Evolutionary conservation across 2,888 invertebrate genomes (phyloP).

Genomic region (Mythimna ferrago): DNA sequence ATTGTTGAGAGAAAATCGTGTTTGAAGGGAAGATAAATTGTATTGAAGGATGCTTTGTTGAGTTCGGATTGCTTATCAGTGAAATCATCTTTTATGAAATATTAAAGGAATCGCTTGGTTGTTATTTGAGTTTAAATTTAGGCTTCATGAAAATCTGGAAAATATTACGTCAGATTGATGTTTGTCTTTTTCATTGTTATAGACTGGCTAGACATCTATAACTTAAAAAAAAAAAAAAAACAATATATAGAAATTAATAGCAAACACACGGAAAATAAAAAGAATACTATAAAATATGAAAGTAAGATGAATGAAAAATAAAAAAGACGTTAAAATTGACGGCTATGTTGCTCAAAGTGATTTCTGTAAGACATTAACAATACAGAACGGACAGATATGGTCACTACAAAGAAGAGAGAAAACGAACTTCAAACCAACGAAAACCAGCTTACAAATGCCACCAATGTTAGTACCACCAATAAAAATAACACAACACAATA

Average conservation of each 20-base stretch:
- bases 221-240: too few relatives aligned
- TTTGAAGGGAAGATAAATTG: slow-evolving; percentile 13
- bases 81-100: not conserved
- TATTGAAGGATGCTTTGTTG: slow-evolving; percentile 6
- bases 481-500: slow-evolving; percentile 31
- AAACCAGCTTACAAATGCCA: slow-evolving; percentile 5
- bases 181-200: too few relatives aligned
- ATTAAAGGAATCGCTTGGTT: not conserved
- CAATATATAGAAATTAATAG: not conserved
- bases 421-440: not conserved
- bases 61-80: not conserved
- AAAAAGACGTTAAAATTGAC: not conserved
- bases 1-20: slow-evolving; percentile 22
- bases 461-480: not conserved
- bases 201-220: too few relatives aligned
- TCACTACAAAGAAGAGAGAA: not conserved
- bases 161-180: too few relatives aligned
- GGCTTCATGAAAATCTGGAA: too few relatives aligned
- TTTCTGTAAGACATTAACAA: not conserved
- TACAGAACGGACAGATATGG: too few relatives aligned
- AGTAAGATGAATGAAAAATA: too few relatives aligned
- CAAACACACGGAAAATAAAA: not conserved
- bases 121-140: not conserved
- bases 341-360: not conserved
- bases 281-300: not conserved